Evolutionary conservation across 2,113 vertebrate species (phyloP), one percentile per base, ranked within the genome.

Genomic region (Odontophorus gujanensis): DNA sequence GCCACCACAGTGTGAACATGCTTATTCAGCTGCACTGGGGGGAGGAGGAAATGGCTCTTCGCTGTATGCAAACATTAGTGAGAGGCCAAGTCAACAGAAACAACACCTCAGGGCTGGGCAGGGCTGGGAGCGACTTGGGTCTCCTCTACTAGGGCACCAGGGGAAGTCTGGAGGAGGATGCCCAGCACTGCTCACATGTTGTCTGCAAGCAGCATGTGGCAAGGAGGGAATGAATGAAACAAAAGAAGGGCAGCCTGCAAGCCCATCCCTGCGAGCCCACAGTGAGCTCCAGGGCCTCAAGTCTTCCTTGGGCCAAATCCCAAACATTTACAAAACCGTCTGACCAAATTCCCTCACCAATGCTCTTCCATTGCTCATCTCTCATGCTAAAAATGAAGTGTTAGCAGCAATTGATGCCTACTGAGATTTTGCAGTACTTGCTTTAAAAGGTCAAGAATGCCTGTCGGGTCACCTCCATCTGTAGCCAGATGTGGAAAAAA

Each of bases 41-140:
- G 59, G 30, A 66, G 75, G 87, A 69, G 30, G 53, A 57, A 93
- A 96, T 68, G 24, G 68, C 90, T 84, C 91, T 75, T 61, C 65
- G 85, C 91, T 42, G 34, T 22, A 47, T 11, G 61, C 75, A 90
- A 91, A 85, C 85, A 45, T 34, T 12, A 84, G 21, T 5, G 81
- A 92, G 90, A 84, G 8, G 7, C 73, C 7, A 59, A 87, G 58
- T 18, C 18, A 57, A 81, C 16, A 85, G n/a, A 71, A 87, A 50
- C 4, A 2, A 51, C 4, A 6, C 42, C 79, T 66, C 43, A 12
- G n/a, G 76, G 91, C 89, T 47, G 75, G 40, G 85, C 36, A 45
- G 59, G 22, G 51, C 77, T 9, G 8, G 20, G 62, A 47, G 63
- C 32, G 32, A 73, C 19, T 32, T 36, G 32, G 47, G 82, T 6